Base-by-base conservation (phyloP, 2,888 invertebrate species). In the Tachina grossa region DNA sequence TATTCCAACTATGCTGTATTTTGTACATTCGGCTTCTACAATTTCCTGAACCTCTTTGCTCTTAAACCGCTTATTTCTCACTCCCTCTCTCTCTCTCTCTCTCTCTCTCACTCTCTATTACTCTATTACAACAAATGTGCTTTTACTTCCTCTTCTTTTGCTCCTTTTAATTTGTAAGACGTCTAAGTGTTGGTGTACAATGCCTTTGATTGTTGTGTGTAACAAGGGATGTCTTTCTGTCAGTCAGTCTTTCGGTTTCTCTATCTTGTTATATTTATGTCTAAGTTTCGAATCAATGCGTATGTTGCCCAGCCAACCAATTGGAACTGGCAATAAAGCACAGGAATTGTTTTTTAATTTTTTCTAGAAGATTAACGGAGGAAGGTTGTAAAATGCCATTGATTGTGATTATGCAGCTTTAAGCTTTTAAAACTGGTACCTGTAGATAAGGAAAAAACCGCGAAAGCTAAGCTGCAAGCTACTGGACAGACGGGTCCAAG, bases 141-240 rank as follows among this genome's bases (percentile, higher is more conserved):
- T 2, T 51, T 9, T 47, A 53, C 19, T n/a, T 8, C 59, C 4
- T 61, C 14, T 49, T 13, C 39, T 2, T 39, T 8, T 57, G 13
- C 16, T 10, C 8, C 31, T 39, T 49, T 49, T 47, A 22, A 31
- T 47, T 45, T 45, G 65, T 31, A 53, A 65, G 16, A 16, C 41
- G 47, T 65, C 47, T 41, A 6, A 16, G 65, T 39, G 45, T 45
- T 63, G 68, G 59, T 57, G 9, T 49, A 51, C 31, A 51, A 8
- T 61, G 78, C 61, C 19, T 79, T 71, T 61, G 61, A 63, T 71
- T 71, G 61, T 63, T 71, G 61, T 45, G 53, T 79, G 69, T 71
- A 79, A 71, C 53, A 79, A 71, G 69, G 53, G 63, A 79, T 71
- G 63, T 63, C 61, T 71, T 71, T 16, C 45, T 59, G 51, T 63